A percentile compares a stretch with the other conserved stretches of the same genome.
These are phyloP conservation scores for Subacronicta megacephala DNA, from an alignment of 2,888 invertebrate species.

Conservation along the genomic window DNA sequence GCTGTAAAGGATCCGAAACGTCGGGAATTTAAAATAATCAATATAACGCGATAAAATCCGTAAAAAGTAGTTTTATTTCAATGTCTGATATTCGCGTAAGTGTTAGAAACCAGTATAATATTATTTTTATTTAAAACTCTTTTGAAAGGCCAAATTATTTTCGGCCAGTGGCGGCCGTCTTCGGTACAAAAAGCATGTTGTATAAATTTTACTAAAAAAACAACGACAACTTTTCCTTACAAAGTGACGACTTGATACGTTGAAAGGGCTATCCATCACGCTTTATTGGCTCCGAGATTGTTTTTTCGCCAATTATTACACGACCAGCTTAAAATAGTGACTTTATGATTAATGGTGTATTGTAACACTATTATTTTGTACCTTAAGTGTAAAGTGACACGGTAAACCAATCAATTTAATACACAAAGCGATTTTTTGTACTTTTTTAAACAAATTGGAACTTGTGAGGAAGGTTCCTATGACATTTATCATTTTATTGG, in stretches of 20 bases:
- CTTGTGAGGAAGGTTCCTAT: background rate
- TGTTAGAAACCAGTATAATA: no score
- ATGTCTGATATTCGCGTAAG: no score
- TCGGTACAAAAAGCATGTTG: constrained; percentile 15
- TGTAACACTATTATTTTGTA: constrained; percentile 24
- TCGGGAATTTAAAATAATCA: no score
- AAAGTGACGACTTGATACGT: constrained; percentile 33
- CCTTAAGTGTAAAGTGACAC: constrained; percentile 28
- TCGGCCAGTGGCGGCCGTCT: no score
- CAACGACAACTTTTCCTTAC: constrained; percentile 24
- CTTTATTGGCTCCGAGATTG: constrained; percentile 29
- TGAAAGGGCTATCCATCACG: constrained; percentile 39
- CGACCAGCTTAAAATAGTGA: constrained; percentile 15
- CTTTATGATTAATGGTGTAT: constrained; percentile 43
- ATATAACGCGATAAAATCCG: no score
- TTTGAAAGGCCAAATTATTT: no score
- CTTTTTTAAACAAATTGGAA: constrained; percentile 26
- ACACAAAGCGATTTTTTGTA: constrained; percentile 3
- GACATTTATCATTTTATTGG: no score
- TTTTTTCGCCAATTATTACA: constrained; percentile 46
- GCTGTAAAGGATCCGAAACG: no score
- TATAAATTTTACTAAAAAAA: constrained; percentile 9
- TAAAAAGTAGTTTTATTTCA: no score
- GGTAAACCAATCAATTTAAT: constrained; percentile 40
- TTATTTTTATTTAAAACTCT: no score